Evolutionary conservation across 2,113 vertebrate genomes (phyloP), one percentile per base, ranked within the genome.

Genomic region (Sander lucioperca): DNA sequence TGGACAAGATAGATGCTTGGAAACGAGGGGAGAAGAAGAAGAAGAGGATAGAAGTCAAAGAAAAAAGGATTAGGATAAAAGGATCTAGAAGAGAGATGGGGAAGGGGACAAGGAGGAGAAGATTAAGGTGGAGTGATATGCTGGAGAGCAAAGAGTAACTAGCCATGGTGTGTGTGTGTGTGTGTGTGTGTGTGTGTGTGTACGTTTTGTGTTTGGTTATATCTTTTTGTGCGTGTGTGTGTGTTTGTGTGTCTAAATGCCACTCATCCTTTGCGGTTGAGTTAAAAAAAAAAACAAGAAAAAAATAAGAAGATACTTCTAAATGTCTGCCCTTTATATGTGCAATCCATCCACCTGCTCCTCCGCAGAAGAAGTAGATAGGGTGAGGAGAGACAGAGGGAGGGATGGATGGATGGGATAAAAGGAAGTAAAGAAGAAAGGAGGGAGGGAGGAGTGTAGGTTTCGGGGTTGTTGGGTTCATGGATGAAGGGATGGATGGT

Each of bases 391-490:
- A 43, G 10, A 43, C 39, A 39, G 93, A 91, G 94, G 53, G 95
- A 36, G 19, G 79, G 43, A 36, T 8, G 25, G 43, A 73, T 23
- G 50, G 5, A 76, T 47, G 53, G 54, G 54, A 21, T 4, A 56
- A 19, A 25, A 68, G 45, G 48, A 58, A 39, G 39, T 9, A 57
- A 51, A 33, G 33, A 65, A 23, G 39, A 3, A 70, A 59, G 77
- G 89, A 93, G 89, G 94, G 94, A 92, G 95, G 64, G 95, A 74
- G 68, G 58, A 76, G 61, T n/a, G 79, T 79, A 67, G 72, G 58
- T 77, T 85, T 75, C 43, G 3, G 87, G 93, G 90, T 94, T 85
- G 89, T 81, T 83, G 83, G 86, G 92, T 94, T 94, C 91, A 87
- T 85, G 83, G 83, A 85, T 70, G 78, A 67, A 83, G 30, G 77